phyloP scores from a whole-genome alignment of 2,797 vertebrate species.

The Manis pentadactyla region DNA sequence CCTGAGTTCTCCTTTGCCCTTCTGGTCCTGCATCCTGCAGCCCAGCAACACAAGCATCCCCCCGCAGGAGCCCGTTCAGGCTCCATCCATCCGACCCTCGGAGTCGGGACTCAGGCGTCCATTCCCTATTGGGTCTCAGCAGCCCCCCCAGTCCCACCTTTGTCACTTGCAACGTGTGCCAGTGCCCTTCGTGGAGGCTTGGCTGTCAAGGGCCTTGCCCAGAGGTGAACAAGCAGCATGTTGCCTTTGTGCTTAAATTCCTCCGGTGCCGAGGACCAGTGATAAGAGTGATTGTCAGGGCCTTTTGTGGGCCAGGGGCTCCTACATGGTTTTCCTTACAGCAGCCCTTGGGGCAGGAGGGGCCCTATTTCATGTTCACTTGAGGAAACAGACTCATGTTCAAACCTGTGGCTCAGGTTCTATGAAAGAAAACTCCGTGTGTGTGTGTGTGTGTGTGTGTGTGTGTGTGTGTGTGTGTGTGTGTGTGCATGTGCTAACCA shows the following conservation, averaged over 20 bases:
- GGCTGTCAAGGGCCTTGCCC: background rate
- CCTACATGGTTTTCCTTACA: background rate
- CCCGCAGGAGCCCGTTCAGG: background rate
- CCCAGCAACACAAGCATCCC: background rate
- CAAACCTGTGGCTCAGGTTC: background rate
- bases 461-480: too few species aligned
- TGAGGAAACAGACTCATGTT: background rate
- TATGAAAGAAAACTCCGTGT: too few species aligned
- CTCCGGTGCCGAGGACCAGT: background rate
- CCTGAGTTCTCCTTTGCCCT: constrained; percentile 51
- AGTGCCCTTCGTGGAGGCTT: background rate
- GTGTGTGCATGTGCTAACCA: background rate
- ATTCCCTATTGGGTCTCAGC: background rate
- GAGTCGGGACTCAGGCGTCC: background rate
- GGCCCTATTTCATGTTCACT: background rate
- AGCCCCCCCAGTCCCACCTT: background rate
- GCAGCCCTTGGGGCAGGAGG: background rate
- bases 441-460: background rate
- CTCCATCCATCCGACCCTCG: background rate
- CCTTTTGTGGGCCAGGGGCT: background rate
- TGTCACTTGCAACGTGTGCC: background rate
- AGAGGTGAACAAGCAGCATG: background rate
- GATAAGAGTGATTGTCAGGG: background rate
- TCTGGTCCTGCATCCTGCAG: background rate
- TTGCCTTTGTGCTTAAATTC: background rate